A percentile compares a stretch with the other conserved stretches of the same genome.
Conservation (phyloP, 2,113 vertebrate genomes). For the Halichoerus grypus region DNA sequence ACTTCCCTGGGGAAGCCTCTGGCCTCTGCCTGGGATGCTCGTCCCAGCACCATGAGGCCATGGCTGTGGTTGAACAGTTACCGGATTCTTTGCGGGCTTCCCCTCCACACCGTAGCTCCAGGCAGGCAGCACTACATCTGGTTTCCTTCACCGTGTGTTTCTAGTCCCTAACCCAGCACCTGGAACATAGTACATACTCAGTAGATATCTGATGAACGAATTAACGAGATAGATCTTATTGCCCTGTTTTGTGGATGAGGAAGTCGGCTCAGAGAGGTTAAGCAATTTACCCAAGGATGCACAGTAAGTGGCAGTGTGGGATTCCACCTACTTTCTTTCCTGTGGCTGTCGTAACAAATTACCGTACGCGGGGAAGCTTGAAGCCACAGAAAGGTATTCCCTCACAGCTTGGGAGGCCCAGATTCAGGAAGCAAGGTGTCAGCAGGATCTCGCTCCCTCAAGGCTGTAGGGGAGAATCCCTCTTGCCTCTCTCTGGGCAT, state of each 20-base stretch:
- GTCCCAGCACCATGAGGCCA: background rate
- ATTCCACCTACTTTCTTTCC: background rate
- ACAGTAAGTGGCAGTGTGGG: background rate
- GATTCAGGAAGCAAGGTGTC: background rate
- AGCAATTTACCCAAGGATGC: background rate
- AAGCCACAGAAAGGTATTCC: background rate
- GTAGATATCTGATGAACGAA: background rate
- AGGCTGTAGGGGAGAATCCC: background rate
- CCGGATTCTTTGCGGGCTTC: background rate
- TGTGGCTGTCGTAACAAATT: background rate
- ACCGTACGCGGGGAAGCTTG: background rate
- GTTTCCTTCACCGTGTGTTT: background rate
- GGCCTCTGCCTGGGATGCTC: background rate
- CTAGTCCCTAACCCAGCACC: background rate
- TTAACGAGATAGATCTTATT: background rate
- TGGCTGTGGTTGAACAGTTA: rapidly evolving
- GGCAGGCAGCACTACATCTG: background rate
- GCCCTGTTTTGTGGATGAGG: background rate
- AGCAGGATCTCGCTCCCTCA: background rate
- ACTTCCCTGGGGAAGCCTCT: background rate
- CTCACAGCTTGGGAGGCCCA: background rate
- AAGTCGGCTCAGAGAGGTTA: background rate
- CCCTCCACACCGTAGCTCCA: background rate
- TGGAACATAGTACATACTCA: background rate
- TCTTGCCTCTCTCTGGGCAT: background rate